These are phyloP conservation scores for Pogonus chalceus DNA, from an alignment of 1,140 invertebrate species.

Conservation along the genomic window DNA sequence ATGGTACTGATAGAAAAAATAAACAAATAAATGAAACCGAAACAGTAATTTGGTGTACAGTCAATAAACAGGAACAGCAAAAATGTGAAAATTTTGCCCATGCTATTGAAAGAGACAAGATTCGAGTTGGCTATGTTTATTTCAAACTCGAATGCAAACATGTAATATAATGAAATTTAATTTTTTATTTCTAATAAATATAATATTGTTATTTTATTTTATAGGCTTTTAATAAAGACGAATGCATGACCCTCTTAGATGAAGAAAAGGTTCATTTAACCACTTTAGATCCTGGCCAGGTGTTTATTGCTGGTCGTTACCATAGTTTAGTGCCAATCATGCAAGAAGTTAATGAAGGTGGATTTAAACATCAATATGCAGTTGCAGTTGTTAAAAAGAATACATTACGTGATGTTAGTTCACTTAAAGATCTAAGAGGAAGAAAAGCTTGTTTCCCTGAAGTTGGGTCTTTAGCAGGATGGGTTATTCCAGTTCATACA, in stretches of 20 bases:
- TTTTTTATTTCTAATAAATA: conserved; percentile 1
- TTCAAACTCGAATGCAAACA: conserved; percentile 53
- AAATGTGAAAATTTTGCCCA: conserved; percentile 66
- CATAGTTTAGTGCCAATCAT: conserved; percentile 87
- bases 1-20: conserved; percentile 4
- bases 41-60: conserved; percentile 63
- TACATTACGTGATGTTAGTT: conserved; percentile 48
- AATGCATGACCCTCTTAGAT: conserved; percentile 71
- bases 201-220: neutral
- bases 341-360: conserved; percentile 56
- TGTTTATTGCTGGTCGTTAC: conserved; percentile 84
- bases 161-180: conserved; percentile 34
- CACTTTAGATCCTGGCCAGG: conserved; percentile 82
- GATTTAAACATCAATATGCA: conserved; percentile 59
- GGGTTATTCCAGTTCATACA: conserved; percentile 80
- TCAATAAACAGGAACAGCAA: conserved; percentile 55
- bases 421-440: conserved; percentile 56
- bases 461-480: conserved; percentile 84
- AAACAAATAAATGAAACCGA: conserved; percentile 15
- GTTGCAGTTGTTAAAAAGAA: conserved; percentile 76
- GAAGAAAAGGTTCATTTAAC: conserved; percentile 73
- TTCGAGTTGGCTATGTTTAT: conserved; percentile 49
- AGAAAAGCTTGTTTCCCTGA: conserved; percentile 82
- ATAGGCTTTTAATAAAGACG: conserved; percentile 64
- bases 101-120: conserved; percentile 52